A percentile compares a stretch with the other conserved stretches of the same genome.
These are phyloP conservation scores for Micromussa lordhowensis DNA, from an alignment of 92 coral and sea anemone species.

Conservation along the genomic window DNA sequence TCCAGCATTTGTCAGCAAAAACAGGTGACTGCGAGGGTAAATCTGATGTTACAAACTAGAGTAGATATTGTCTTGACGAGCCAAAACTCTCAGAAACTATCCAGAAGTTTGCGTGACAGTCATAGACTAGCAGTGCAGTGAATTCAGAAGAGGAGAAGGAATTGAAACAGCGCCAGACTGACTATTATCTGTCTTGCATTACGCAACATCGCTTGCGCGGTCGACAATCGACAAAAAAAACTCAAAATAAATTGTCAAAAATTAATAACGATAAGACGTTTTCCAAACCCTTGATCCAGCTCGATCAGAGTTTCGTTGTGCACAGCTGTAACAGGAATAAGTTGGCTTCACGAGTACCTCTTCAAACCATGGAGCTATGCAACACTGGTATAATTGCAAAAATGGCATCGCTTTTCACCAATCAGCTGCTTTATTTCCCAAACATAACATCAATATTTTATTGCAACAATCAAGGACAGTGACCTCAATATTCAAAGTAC, in stretches of 20 bases:
- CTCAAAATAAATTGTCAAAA: not conserved
- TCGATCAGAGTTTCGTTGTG: not conserved
- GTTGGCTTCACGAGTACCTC: not conserved
- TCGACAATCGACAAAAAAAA: not conserved
- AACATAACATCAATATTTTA: constrained; percentile 9
- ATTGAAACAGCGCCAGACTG: not conserved
- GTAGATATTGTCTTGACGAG: not conserved
- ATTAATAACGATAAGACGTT: not conserved
- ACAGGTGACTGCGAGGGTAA: not conserved
- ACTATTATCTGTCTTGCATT: not conserved
- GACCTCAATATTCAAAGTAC: not conserved
- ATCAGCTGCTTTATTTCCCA: not conserved
- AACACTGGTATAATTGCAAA: constrained; percentile 9
- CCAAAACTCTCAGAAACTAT: not conserved
- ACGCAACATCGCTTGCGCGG: not conserved
- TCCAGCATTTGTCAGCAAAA: not conserved
- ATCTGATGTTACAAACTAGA: no score
- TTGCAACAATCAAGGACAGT: not conserved
- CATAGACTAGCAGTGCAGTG: not conserved
- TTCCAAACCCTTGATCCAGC: constrained; percentile 17
- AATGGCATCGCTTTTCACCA: not conserved
- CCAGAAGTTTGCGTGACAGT: not conserved
- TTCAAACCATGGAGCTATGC: not conserved
- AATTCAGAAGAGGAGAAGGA: not conserved
- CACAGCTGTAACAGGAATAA: not conserved